These are phyloP conservation scores for Chiloscyllium plagiosum DNA, from an alignment of 2,113 vertebrate genomes.

Conservation along the genomic window DNA sequence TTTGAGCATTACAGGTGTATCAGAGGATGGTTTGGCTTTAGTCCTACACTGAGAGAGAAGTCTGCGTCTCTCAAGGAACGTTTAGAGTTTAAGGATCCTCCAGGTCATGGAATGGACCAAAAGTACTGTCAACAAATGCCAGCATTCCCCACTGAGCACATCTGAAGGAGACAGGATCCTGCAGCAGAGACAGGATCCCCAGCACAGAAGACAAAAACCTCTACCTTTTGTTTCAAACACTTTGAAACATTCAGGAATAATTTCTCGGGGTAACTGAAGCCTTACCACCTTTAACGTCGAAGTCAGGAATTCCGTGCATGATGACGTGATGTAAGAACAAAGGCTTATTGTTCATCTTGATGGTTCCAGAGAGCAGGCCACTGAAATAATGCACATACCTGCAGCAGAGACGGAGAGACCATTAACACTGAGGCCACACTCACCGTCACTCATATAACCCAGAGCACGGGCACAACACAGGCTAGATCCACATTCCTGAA, in stretches of 20 bases:
- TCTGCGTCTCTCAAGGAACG: too few relatives aligned
- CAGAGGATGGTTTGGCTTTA: too few relatives aligned
- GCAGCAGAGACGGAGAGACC: background rate
- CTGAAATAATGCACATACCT: conserved; percentile 98
- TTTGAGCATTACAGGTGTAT: too few relatives aligned
- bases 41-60: too few relatives aligned
- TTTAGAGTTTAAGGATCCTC: too few relatives aligned
- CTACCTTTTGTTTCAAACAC: background rate
- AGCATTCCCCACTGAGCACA: too few relatives aligned
- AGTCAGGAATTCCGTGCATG: conserved; percentile 96
- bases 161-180: too few relatives aligned
- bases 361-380: conserved; percentile 84
- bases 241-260: background rate
- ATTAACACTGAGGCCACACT: background rate
- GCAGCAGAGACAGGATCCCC: too few relatives aligned
- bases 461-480: background rate
- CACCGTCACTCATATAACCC: too few relatives aligned
- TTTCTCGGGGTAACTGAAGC: too few relatives aligned
- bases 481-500: background rate
- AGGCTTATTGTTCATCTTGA: conserved; percentile 99
- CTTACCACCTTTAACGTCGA: conserved; percentile 87
- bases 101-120: too few relatives aligned
- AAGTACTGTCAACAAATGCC: too few relatives aligned
- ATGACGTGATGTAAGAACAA: conserved; percentile 95
- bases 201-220: background rate